Evolutionary conservation across 2,113 vertebrate species (phyloP), one percentile per base, ranked within the genome.

Genomic region (Lanius collurio): DNA sequence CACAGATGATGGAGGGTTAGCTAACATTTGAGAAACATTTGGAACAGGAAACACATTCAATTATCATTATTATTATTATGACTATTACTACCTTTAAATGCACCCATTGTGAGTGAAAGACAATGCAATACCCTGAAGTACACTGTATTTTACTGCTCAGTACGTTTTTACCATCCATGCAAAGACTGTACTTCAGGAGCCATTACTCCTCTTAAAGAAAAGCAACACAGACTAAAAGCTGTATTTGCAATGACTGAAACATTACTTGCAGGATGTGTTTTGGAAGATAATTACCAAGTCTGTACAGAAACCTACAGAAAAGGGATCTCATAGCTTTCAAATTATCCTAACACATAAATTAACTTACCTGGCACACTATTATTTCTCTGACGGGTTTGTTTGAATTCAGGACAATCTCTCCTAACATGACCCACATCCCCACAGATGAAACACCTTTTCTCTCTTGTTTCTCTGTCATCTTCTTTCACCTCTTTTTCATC

Each of bases 371-470:
- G 98, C 33, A 98, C 95, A 8, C 97, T 83, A 87, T 98, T 83
- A 96, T 92, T 98, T 97, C 99, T 98, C 97, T 99, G 99, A 41
- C 99, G 99, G 14, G 99, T 98, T 94, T 99, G 98, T 92, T 99
- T 98, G 97, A 99, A 99, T 84, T 99, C 99, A 9, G 99, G 99
- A 91, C 99, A 99, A 96, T 99, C 99, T 89, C 99, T 98, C 81
- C 99, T 98, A 28, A 99, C 99, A 11, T 99, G 99, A 42, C 99
- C 99, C 64, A 98, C 98, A 94, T 99, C 99, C 28, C 99, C 99
- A 75, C 99, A 99, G 97, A 99, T 99, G 95, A 99, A 99, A 92
- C 99, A 99, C 6, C 99, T 99, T 67, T 99, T 97, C 96, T 99
- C 99, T 97, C 99, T 98, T 23, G 98, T 98, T 91, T 99, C 99